Evolutionary conservation across 2,113 vertebrate genomes (phyloP).

Genomic region (Chamaea fasciata): DNA sequence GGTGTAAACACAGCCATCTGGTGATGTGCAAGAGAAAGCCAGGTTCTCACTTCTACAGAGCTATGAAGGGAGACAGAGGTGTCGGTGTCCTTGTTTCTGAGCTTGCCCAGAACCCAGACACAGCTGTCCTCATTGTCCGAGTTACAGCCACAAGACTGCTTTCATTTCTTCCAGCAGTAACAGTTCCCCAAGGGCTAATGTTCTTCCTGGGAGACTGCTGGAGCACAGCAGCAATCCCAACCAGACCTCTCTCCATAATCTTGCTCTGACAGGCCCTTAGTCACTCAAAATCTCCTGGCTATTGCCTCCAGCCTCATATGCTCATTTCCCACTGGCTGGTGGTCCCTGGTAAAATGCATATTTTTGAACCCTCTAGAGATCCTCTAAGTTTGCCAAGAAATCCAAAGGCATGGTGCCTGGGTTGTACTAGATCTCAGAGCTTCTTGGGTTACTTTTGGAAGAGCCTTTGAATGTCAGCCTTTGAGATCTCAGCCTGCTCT

Average conservation of each 20-base stretch:
- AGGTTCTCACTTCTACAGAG: not conserved
- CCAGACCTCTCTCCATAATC: not conserved
- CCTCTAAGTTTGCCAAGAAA: not conserved
- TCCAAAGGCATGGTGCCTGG: not conserved
- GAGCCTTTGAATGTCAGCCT: not conserved
- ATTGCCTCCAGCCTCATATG: not conserved
- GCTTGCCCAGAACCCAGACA: not conserved
- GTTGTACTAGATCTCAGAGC: not conserved
- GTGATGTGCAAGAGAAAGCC: not conserved
- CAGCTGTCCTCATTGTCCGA: not conserved
- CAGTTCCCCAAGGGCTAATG: not conserved
- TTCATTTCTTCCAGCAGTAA: not conserved
- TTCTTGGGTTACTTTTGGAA: not conserved
- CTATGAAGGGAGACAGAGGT: not conserved
- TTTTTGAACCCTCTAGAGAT: not conserved
- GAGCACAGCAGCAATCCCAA: not conserved
- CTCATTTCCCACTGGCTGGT: not conserved
- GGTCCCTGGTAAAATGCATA: not conserved
- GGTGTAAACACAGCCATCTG: not conserved
- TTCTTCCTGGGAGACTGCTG: not conserved
- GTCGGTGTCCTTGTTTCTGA: not conserved
- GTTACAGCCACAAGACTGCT: not conserved
- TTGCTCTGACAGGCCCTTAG: not conserved
- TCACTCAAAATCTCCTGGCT: not conserved
- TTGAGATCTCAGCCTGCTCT: not conserved